These are phyloP conservation scores for Heliothis peltigera DNA, from an alignment of 2,888 invertebrate genomes.

Conservation along the genomic window DNA sequence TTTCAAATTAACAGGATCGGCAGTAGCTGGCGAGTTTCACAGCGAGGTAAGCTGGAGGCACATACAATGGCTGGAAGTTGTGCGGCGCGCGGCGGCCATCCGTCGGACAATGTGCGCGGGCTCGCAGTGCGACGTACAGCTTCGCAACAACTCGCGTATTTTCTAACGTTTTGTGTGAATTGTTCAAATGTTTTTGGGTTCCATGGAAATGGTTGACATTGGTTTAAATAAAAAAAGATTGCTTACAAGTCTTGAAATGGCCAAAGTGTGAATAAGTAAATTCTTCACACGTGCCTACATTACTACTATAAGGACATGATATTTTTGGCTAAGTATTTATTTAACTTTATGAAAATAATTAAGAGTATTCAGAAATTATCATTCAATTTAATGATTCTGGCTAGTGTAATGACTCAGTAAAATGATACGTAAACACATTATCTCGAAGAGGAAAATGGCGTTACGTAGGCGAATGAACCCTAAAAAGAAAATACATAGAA, in stretches of 20 bases:
- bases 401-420: too few relatives aligned
- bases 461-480: neutral
- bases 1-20: conserved; percentile 15
- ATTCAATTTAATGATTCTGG: too few relatives aligned
- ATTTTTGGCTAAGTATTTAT: too few relatives aligned
- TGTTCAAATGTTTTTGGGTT: neutral
- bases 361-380: too few relatives aligned
- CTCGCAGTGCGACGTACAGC: conserved; percentile 5
- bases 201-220: too few relatives aligned
- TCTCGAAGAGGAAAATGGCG: neutral
- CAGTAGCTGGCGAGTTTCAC: conserved; percentile 16
- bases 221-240: too few relatives aligned
- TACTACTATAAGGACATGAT: too few relatives aligned
- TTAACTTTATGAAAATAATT: too few relatives aligned
- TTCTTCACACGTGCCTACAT: too few relatives aligned
- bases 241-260: too few relatives aligned
- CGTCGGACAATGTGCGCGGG: conserved; percentile 19
- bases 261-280: too few relatives aligned
- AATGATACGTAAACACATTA: too few relatives aligned
- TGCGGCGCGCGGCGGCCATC: conserved; percentile 11
- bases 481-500: neutral
- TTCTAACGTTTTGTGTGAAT: neutral
- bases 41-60: neutral
- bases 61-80: conserved; percentile 50
- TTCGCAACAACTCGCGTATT: neutral